These are phyloP conservation scores for Aphidius gifuensis DNA, from an alignment of 1,140 invertebrate genomes.

Conservation along the genomic window DNA sequence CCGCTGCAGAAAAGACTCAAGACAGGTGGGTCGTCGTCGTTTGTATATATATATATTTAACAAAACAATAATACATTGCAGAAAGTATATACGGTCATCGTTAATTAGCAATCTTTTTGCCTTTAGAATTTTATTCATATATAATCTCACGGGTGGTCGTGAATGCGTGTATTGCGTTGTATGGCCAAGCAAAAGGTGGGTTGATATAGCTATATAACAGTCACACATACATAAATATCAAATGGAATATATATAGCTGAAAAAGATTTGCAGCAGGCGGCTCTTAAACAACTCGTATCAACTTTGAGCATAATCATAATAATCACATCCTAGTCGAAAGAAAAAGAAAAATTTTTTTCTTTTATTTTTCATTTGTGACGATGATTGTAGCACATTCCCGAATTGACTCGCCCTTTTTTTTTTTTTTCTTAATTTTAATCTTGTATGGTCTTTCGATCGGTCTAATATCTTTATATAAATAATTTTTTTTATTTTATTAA, in stretches of 20 bases:
- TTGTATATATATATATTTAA: constrained; percentile 16
- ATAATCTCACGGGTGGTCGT: constrained; percentile 37
- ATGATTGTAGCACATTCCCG: constrained; percentile 27
- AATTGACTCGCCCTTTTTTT: constrained; percentile 12
- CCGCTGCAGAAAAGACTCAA: constrained; percentile 17
- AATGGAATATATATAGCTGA: constrained; percentile 10
- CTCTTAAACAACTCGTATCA: constrained; percentile 12
- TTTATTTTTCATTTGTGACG: constrained; percentile 22
- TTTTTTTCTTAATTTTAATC: not conserved
- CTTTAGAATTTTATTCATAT: constrained; percentile 24
- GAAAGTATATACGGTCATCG: constrained; percentile 35
- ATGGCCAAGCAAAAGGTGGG: too few relatives aligned
- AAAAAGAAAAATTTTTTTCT: not conserved
- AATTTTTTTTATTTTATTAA: too few relatives aligned
- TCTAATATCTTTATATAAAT: not conserved
- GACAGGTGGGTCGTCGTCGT: constrained; percentile 41
- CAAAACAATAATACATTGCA: constrained; percentile 40
- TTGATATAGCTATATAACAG: constrained; percentile 7
- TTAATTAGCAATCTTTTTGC: constrained; percentile 47
- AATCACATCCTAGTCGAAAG: constrained; percentile 4
- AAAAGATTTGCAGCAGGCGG: constrained; percentile 22
- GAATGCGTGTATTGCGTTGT: constrained; percentile 9
- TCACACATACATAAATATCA: constrained; percentile 4
- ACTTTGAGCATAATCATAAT: constrained; percentile 23
- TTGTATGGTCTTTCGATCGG: not conserved